These are phyloP conservation scores for Drosophila sulfurigaster DNA, from an alignment of 1,140 invertebrate species.

Conservation along the genomic window DNA sequence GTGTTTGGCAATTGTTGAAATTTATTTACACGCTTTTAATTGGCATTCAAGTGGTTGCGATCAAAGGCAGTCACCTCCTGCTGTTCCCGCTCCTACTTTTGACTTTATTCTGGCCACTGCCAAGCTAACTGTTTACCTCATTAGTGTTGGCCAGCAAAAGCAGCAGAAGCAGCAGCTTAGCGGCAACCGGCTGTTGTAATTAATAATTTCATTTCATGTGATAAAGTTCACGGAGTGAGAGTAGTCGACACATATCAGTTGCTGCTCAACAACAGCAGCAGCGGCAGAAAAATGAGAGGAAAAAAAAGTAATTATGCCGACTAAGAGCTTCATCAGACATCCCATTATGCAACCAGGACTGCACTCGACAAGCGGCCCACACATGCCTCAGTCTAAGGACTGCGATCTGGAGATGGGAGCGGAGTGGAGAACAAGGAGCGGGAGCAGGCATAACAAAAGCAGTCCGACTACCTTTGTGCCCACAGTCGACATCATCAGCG, in stretches of 20 bases:
- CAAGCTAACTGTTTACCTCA: slow-evolving; percentile 32
- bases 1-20: slow-evolving; percentile 73
- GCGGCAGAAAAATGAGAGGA: slow-evolving; percentile 17
- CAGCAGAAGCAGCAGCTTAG: no score
- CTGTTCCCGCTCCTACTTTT: slow-evolving; percentile 11
- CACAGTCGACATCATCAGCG: slow-evolving; percentile 12
- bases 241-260: slow-evolving; percentile 48
- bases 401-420: no score
- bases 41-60: slow-evolving; percentile 77
- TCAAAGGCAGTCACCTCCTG: slow-evolving; percentile 58
- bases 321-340: slow-evolving; percentile 84
- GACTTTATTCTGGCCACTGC: background rate
- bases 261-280: slow-evolving; percentile 16
- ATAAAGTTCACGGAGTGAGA: slow-evolving; percentile 4
- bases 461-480: slow-evolving; percentile 70
- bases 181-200: slow-evolving; percentile 17
- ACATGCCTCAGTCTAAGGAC: slow-evolving; percentile 22
- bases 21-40: slow-evolving; percentile 82
- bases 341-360: slow-evolving; percentile 79
- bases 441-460: slow-evolving; percentile 62
- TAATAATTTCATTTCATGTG: slow-evolving; percentile 49
- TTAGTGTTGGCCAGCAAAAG: slow-evolving; percentile 32
- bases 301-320: slow-evolving; percentile 83
- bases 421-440: background rate
- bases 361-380: slow-evolving; percentile 72